Evolutionary conservation across 2,888 invertebrate species (phyloP), one percentile per base, ranked within the genome.

Genomic region (Ophion ventricosus): DNA sequence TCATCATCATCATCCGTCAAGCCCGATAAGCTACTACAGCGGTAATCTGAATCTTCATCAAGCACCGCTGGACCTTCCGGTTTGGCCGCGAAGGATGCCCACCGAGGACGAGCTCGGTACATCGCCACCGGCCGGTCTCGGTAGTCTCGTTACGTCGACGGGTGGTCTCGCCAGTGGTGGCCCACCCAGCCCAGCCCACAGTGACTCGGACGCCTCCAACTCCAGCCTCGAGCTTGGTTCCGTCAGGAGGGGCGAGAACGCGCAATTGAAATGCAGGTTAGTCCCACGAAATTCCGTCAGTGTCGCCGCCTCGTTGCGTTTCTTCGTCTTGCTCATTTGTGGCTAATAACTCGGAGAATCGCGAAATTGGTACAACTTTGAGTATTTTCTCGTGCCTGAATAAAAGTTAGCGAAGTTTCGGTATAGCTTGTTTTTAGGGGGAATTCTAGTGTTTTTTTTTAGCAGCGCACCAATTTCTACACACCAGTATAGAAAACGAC

Each of bases 191-290:
- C 93, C 93, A 11, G 90, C 91, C 3, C 93, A 93, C 89, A 92
- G 93, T 84, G 93, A 93, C 79, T 93, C 93, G 25, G 93, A 93
- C 74, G 93, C 93, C 0, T 93, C 93, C 70, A 93, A 89, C 80
- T 93, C 93, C 43, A 93, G 93, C 80, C 85, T 93, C 76, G 93
- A 93, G 77, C 87, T 93, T 1, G 92, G 93, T 3, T 92, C 92
- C n/a, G 87, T 92, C 77, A 89, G 93, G 56, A 87, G 91, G 7
- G 92, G 90, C 0, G 93, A 93, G 59, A 92, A 92, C 79, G 91
- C 93, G 1, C 92, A 93, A 80, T 88, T 92, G n/a, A 92, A 91
- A 85, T 93, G 93, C 93, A 93, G 93, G 93, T 93, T 86, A 89
- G 86, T 77, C 26, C 0, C 20, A 0, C 43, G 1, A 2, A 3